Percentiles rank a stretch among this genome's conserved stretches.
These are phyloP conservation scores for Parochlus steinenii DNA, from an alignment of 2,888 invertebrate species.

Conservation along the genomic window DNA sequence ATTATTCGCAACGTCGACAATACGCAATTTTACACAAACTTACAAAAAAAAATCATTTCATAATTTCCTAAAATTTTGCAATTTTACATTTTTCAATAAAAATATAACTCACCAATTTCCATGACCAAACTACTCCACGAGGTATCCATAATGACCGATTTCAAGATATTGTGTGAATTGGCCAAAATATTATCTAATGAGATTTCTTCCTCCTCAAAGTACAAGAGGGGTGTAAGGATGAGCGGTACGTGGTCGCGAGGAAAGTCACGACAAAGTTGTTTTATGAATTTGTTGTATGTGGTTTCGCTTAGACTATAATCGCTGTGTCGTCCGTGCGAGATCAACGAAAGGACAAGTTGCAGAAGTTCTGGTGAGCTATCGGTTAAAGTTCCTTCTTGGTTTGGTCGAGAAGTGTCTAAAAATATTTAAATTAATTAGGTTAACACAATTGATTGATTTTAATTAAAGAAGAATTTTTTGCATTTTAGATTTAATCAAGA, in stretches of 20 bases:
- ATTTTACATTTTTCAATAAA: no score
- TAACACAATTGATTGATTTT: background rate
- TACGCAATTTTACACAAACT: no score
- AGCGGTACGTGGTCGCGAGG: constrained; percentile 78
- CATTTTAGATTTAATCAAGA: background rate
- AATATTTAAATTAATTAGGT: constrained; percentile 13
- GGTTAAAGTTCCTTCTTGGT: constrained; percentile 68
- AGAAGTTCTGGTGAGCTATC: constrained; percentile 81
- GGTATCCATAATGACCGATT: constrained; percentile 49
- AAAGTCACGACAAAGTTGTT: constrained; percentile 70
- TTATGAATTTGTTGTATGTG: constrained; percentile 63
- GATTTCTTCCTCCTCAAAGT: constrained; percentile 57
- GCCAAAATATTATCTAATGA: constrained; percentile 45
- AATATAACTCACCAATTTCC: constrained; percentile 45
- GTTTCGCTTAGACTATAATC: constrained; percentile 51
- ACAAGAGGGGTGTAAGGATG: constrained; percentile 74
- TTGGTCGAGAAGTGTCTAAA: constrained; percentile 45
- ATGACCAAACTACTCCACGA: constrained; percentile 75
- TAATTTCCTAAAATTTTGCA: no score
- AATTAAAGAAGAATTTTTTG: background rate
- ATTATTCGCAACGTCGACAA: no score
- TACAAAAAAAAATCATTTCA: no score
- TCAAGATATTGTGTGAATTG: constrained; percentile 37
- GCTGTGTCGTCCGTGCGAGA: constrained; percentile 39
- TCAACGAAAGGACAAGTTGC: constrained; percentile 56